Percentiles rank a stretch among this genome's conserved stretches.
Evolutionary conservation across 2,797 vertebrate species (phyloP).

Genomic region (Pagetopsis macropterus): DNA sequence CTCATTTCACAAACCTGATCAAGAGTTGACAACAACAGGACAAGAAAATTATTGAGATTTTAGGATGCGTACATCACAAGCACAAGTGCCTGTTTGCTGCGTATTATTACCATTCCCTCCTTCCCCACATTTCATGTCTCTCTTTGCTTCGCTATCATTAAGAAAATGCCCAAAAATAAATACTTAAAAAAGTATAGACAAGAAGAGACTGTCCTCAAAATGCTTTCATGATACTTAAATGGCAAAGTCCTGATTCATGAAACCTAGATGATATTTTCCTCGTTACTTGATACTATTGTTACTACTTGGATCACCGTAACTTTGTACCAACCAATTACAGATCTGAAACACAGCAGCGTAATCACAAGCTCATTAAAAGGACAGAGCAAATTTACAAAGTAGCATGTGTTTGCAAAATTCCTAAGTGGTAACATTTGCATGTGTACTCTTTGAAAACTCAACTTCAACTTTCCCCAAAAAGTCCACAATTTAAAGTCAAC

Average conservation of each 20-base stretch:
- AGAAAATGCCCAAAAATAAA: too few species aligned
- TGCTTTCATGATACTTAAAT: background rate
- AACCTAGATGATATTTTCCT: background rate
- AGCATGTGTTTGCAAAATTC: background rate
- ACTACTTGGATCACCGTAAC: too few species aligned
- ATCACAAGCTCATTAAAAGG: background rate
- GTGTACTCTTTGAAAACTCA: background rate
- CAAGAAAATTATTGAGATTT: too few species aligned
- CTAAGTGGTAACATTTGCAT: background rate
- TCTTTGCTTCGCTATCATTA: too few species aligned
- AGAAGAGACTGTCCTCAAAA: background rate
- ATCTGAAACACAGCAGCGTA: background rate
- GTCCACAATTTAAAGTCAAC: background rate
- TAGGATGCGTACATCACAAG: too few species aligned
- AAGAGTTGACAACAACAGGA: background rate
- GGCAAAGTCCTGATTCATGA: background rate
- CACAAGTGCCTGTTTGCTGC: too few species aligned
- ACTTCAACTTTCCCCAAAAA: background rate
- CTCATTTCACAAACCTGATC: slow-evolving; percentile 13
- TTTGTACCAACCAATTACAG: background rate
- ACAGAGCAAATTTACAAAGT: background rate
- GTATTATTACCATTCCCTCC: too few species aligned
- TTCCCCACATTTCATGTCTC: too few species aligned
- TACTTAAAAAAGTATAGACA: too few species aligned
- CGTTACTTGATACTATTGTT: background rate